Evolutionary conservation across 2,888 invertebrate species (phyloP), one percentile per base, ranked within the genome.

Genomic region (Octodonta nipae): DNA sequence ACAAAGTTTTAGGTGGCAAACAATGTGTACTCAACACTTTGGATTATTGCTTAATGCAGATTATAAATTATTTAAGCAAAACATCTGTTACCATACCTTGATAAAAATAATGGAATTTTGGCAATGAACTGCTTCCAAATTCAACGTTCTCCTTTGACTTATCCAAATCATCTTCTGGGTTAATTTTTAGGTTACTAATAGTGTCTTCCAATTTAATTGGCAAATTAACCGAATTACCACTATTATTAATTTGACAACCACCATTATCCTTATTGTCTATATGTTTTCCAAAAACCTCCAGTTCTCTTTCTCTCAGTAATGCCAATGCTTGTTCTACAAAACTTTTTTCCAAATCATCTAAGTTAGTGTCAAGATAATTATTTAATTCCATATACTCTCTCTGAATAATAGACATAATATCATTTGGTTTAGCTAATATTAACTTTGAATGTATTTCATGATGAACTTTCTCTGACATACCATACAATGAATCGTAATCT

Each of bases 251-350:
- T n/a, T n/a, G n/a, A n/a, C n/a, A n/a, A n/a, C n/a, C n/a, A n/a
- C n/a, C n/a, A n/a, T n/a, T n/a, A n/a, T n/a, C n/a, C n/a, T n/a
- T n/a, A n/a, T n/a, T n/a, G n/a, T n/a, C n/a, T n/a, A n/a, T n/a
- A n/a, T n/a, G n/a, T n/a, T n/a, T n/a, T n/a, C n/a, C 38, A 12
- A 47, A 44, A 28, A 63, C 28, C 51, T 49, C 26, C 50, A 52
- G 40, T 60, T 69, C 62, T 53, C 81, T 67, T 30, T 61, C 52
- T 33, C 66, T 64, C 5, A 88, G 63, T 54, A 81, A 70, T 30
- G 71, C 60, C 30, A 91, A 60, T 8, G 92, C 92, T 61, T 86
- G 75, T 54, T 89, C 78, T 42, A 91, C 75, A 53, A 84, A 93
- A 47, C 82, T 76, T 22, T 77, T 72, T 64, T 93, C 92, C 1